Evolutionary conservation across 2,797 vertebrate species (phyloP).

Genomic region (Myiotriccus ornatus): DNA sequence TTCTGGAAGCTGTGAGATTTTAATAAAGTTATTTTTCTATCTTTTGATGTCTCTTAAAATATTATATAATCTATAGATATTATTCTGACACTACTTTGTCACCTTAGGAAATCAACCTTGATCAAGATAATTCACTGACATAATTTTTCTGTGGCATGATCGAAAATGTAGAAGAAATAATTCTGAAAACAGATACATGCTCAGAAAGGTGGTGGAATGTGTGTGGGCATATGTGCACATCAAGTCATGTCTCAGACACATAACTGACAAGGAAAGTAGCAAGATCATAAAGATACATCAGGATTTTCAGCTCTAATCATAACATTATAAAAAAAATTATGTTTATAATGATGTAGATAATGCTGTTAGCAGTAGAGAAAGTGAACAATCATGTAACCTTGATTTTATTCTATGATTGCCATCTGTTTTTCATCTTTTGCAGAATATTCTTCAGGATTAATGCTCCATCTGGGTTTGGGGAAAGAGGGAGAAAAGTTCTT

Average conservation of each 20-base stretch:
- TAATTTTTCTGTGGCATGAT: not conserved
- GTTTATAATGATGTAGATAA: not conserved
- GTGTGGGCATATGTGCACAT: not conserved
- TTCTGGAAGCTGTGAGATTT: not conserved
- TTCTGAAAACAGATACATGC: not conserved
- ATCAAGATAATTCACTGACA: not conserved
- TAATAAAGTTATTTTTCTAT: not conserved
- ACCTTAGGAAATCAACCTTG: not conserved
- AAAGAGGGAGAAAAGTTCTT: not conserved
- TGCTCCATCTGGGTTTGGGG: not conserved
- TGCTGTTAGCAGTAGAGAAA: not conserved
- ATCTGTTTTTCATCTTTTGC: slow-evolving; percentile 3
- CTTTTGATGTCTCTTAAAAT: not conserved
- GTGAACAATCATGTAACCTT: slow-evolving; percentile 33
- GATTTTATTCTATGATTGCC: slow-evolving; percentile 19
- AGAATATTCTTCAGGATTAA: not conserved
- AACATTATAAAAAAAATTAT: not conserved
- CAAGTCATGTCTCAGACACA: slow-evolving; percentile 10
- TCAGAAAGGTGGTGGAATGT: slow-evolving; percentile 4
- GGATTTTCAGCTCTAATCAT: slow-evolving; percentile 6
- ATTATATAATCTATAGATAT: not conserved
- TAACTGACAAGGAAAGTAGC: slow-evolving; percentile 43
- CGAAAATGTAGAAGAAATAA: not conserved
- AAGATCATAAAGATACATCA: slow-evolving; percentile 36
- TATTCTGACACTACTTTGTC: not conserved